Evolutionary conservation across 2,888 invertebrate species (phyloP).

Genomic region (Drosophila koepferae): DNA sequence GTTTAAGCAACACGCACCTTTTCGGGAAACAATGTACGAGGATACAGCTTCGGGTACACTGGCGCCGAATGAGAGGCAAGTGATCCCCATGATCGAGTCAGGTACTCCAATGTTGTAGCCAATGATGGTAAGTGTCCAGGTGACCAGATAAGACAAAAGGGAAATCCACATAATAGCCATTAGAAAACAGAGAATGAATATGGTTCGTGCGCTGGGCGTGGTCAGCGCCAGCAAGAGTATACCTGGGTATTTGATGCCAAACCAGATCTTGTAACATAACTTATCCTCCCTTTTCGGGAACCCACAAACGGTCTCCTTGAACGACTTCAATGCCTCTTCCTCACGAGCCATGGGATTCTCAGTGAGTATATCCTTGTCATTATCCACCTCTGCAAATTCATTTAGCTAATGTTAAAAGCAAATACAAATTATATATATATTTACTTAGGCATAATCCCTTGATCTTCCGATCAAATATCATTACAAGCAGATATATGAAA

Average conservation of each 20-base stretch:
- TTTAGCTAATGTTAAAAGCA: neutral
- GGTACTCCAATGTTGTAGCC: constrained; percentile 90
- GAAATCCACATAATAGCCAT: constrained; percentile 97
- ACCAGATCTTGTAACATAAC: constrained; percentile 38
- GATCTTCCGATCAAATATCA: constrained; percentile 44
- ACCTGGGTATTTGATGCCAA: constrained; percentile 51
- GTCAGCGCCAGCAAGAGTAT: constrained; percentile 87
- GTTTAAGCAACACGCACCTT: constrained; percentile 87
- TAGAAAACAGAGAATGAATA: constrained; percentile 92
- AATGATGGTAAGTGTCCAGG: constrained; percentile 97
- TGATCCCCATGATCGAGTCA: constrained; percentile 97
- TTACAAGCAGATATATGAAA: constrained; percentile 10
- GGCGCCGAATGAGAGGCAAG: constrained; percentile 95
- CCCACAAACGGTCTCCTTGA: constrained; percentile 86
- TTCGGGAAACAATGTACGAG: constrained; percentile 95
- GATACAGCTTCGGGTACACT: constrained; percentile 97
- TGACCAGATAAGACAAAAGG: constrained; percentile 93
- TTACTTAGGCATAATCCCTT: constrained; percentile 35
- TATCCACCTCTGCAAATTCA: constrained; percentile 13
- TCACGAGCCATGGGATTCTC: constrained; percentile 93
- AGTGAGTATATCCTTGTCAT: constrained; percentile 19
- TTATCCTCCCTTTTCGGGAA: constrained; percentile 22
- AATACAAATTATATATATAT: neutral
- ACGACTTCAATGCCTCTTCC: constrained; percentile 90
- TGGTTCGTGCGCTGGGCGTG: constrained; percentile 86